Evolutionary conservation across 2,113 vertebrate species (phyloP).

Genomic region (Cynocephalus volans): DNA sequence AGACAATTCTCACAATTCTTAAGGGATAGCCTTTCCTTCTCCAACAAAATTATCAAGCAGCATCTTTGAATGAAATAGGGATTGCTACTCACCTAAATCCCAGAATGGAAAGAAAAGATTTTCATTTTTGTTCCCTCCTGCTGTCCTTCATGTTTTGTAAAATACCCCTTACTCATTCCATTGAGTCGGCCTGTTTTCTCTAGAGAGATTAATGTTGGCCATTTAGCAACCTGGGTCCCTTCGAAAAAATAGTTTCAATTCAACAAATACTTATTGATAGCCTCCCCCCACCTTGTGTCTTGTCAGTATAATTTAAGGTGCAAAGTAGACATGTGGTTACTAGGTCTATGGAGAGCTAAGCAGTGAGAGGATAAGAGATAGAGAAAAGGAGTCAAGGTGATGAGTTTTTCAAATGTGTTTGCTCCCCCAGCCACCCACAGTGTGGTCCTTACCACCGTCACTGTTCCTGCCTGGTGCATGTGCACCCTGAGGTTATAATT

Average conservation of each 20-base stretch:
- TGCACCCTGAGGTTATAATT: background rate
- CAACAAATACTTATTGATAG: background rate
- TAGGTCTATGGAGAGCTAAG: background rate
- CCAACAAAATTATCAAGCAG: background rate
- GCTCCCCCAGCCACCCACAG: accelerated
- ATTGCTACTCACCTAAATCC: background rate
- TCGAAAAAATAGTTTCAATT: constrained; percentile 55
- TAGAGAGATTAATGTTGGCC: constrained; percentile 13
- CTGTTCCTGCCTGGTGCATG: accelerated
- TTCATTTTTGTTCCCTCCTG: constrained; percentile 9
- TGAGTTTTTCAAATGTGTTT: background rate
- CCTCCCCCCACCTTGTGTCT: background rate
- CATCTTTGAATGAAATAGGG: background rate
- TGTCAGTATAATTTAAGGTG: background rate
- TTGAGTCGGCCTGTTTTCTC: background rate
- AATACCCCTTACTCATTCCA: background rate
- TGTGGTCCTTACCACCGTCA: background rate
- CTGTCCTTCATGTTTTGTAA: constrained; percentile 44
- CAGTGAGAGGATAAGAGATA: background rate
- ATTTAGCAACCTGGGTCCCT: background rate
- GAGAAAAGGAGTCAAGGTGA: background rate
- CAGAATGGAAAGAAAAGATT: background rate
- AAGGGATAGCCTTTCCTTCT: background rate
- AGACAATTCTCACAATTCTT: background rate
- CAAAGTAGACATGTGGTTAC: background rate